Evolutionary conservation across 2,113 vertebrate species (phyloP), one percentile per base, ranked within the genome.

Genomic region (Pachypanchax playfairii): DNA sequence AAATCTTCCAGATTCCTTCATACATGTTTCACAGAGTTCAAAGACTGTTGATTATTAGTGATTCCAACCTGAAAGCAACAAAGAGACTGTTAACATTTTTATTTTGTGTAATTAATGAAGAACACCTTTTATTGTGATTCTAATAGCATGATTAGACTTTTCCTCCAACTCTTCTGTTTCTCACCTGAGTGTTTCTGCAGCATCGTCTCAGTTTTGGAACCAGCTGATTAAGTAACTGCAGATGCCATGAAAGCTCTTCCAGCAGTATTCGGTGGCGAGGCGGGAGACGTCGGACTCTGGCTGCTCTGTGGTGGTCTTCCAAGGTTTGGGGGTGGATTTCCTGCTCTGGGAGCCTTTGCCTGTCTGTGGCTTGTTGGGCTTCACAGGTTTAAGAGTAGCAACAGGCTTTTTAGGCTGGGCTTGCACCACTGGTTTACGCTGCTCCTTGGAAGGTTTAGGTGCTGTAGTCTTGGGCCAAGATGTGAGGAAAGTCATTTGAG

Each of bases 231-330:
- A 64, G 68, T 91, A 94, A 72, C 80, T 77, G 67, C 94, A 95
- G 79, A 94, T 43, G 10, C 79, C 89, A 0, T 93, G 92, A 56
- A 96, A 79, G 61, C 93, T 92, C 69, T 90, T 90, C 93, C 93
- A 95, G 84, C 94, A 95, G 60, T 93, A 90, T 29, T 95, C 87
- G 0, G 77, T 65, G 14, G 94, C 94, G 9, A 93, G n/a, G 84
- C 90, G 90, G 21, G 89, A 84, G 42, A 91, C 87, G 0, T 70
- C 82, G 62, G 87, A 84, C 0, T 82, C 86, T 2, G 75, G 59
- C 22, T 79, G 68, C 64, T 79, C 83, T 0, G 83, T 90, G 63
- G 81, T 86, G 80, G 84, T 83, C 86, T 83, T 88, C 38, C 35
- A 82, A 14, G 76, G 77, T 70, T 86, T 89, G 44, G 76, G 43